Evolutionary conservation across 2,797 vertebrate genomes (phyloP), one percentile per base, ranked within the genome.

Genomic region (Oreochromis grahami): DNA sequence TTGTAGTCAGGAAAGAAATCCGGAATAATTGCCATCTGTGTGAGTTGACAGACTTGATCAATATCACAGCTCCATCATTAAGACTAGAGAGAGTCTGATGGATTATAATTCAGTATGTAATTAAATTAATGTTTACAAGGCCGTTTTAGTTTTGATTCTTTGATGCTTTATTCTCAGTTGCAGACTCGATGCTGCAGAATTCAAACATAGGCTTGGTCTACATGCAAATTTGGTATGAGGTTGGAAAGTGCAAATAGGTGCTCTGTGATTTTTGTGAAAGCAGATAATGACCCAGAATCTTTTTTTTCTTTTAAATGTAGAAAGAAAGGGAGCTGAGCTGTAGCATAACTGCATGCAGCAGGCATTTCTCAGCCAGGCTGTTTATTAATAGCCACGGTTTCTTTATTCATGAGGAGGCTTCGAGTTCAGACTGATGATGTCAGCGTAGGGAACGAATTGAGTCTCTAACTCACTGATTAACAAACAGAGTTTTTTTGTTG

Each of bases 351-450:
- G 68, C 80, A 24, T 72, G 24, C 43, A 48, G 43, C 24, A 72
- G 26, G 43, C 68, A 48, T 10, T 48, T 72, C 43, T 48, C 43
- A 51, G 72, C 24, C 43, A 3, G 58, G 15, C 55, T 68, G 79
- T 45, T 24, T 89, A 87, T 90, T 84, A 60, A 85, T 79, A 88
- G 80, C 53, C 48, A 1, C 1, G 2, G 58, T 63, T 79, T 63
- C 52, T 86, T 89, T 86, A 87, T 91, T 92, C 65, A 84, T 83
- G 80, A 80, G n/a, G 11, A n/a, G 19, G 15, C 65, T 41, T 77
- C 1, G 14, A 43, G 32, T 53, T 83, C 74, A 29, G 21, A n/a
- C 80, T 3, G 80, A 77, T 88, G 86, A 78, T 29, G 87, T 87
- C 83, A 76, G 36, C 56, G 0, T 3, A 7, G 51, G 50, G 58